Base-by-base conservation (phyloP, 1,140 invertebrate species). In the Cecropterus lyciades region DNA sequence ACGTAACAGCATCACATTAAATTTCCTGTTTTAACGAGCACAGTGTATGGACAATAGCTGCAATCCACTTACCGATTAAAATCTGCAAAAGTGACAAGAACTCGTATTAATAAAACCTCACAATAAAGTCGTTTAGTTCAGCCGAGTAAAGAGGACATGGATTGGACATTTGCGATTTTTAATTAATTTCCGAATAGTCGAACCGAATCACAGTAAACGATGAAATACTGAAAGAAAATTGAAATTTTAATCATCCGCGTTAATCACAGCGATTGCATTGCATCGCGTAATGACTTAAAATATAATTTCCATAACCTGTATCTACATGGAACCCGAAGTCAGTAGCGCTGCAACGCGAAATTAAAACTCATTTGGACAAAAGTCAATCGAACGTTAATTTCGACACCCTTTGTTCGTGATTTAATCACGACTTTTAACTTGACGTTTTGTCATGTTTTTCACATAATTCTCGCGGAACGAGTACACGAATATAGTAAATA, bases 221-320 rank as follows among this genome's bases (percentile, higher is more conserved):
- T 15, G 37, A 53, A 53, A 64, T 13, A 53, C 40, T 53, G 11
- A 64, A 64, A 64, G 60, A 64, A 63, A 64, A 64, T 64, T 64
- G 60, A 64, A 64, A 64, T 45, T 64, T 64, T 64, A 64, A 64
- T 64, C 49, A 53, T 48, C 17, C 17, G 45, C 60, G 60, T 63
- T 63, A 63, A 63, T 63, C 60, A 63, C 60, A 43, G 60, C 52
- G 60, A 63, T 63, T 63, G 49, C 33, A 63, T 63, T 63, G 55
- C 40, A 49, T 63, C 33, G 45, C 14, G 46, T 63, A 62, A 62
- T 62, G 59, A 62, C 57, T 60, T 60, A 17, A 48, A 60, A 62
- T 62, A 62, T 62, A 62, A 51, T 62, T 62, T 62, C 46, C 59
- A 62, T 51, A 62, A 20, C 45, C 46, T 37, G 57, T 49, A 15